Evolutionary conservation across 1,140 invertebrate genomes (phyloP).

Genomic region (Riptortus pedestris): DNA sequence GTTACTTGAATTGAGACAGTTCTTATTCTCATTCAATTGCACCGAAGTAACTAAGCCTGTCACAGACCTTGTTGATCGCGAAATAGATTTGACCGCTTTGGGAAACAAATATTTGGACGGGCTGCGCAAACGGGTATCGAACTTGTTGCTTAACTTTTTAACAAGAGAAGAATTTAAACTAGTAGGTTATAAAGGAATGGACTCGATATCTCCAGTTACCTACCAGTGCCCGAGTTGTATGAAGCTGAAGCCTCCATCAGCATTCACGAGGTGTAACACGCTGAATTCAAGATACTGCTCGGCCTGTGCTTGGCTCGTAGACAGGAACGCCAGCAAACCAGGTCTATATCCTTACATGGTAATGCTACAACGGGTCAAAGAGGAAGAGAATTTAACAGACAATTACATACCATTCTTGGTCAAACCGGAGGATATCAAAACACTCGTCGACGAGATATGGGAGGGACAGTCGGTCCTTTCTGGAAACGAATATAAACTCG

Average conservation of each 20-base stretch:
- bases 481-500: conserved; percentile 43
- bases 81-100: neutral
- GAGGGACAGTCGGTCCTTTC: conserved; percentile 52
- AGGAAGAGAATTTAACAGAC: neutral
- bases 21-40: too few species aligned
- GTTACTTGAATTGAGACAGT: too few species aligned
- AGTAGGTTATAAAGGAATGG: too few species aligned
- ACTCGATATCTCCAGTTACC: too few species aligned
- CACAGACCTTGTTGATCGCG: neutral
- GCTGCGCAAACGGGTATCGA: neutral
- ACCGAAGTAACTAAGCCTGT: neutral
- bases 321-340: neutral
- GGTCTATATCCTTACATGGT: neutral
- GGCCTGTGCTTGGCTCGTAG: neutral
- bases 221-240: neutral
- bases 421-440: conserved; percentile 44
- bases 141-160: neutral
- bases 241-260: neutral
- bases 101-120: neutral
- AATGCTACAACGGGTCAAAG: too few species aligned
- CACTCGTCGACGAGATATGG: conserved; percentile 55
- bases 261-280: neutral
- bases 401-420: neutral
- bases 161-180: too few species aligned
- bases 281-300: neutral